Evolutionary conservation across 2,888 invertebrate genomes (phyloP), one percentile per base, ranked within the genome.

Genomic region (Lochmaea capreae): DNA sequence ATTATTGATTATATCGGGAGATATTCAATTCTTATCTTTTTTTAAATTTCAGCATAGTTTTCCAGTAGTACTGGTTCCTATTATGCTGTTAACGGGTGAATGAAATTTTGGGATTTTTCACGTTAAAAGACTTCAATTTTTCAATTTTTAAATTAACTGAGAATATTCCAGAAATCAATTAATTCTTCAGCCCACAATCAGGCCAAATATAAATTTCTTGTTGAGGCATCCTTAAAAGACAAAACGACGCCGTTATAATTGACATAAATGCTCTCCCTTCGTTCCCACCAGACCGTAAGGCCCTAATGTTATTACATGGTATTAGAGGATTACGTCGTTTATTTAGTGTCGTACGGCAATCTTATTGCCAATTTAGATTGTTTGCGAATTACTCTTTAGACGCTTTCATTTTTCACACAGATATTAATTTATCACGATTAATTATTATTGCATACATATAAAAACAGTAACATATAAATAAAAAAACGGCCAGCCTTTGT

Each of bases 301-400:
- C 76, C 69, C 71, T 83, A 82, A 83, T 83, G 82, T 81, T 79
- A 83, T 83, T 82, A 83, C 79, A 80, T 67, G 81, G 83, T 80
- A 82, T 83, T 82, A 83, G 81, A 73, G 79, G 82, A 83, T 83
- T 83, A 83, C 75, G 79, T 76, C 79, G 81, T 80, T 83, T 82
- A 83, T 82, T 83, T 82, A 82, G 82, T 82, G 83, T 81, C 79
- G 77, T 77, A 79, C 78, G 79, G 79, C 80, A 78, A 81, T 80
- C 81, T 82, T 81, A 82, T 81, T 81, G 81, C 77, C 83, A 82
- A 83, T 83, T 82, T 81, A 76, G 81, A 70, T 74, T 78, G 80
- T 80, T 79, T 82, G 83, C 73, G 78, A 72, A 80, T 76, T 78
- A 79, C 79, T 80, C 81, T 79, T 77, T 79, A 16, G 52, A 54